phyloP scores from a whole-genome alignment of 2,797 vertebrate species.

The Neomorphus geoffroyi region DNA sequence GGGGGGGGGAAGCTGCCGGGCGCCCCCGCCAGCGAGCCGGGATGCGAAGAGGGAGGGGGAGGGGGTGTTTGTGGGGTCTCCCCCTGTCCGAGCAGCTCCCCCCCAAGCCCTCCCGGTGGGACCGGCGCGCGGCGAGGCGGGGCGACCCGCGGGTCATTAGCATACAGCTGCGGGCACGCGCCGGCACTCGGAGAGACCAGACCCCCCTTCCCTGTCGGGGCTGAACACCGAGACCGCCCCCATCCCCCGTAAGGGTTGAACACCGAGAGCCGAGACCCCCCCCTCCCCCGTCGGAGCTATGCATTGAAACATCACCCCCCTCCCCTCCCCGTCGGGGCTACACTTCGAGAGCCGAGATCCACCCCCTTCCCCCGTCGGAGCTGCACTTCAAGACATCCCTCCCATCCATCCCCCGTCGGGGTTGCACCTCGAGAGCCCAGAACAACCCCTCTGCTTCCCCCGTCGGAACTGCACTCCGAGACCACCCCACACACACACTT shows the following conservation, averaged over 20 bases:
- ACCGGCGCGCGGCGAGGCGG: background rate
- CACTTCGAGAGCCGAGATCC: background rate
- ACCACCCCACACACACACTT: no score
- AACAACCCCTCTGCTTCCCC: no score
- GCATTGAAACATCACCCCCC: no score
- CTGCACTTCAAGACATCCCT: background rate
- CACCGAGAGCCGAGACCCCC: no score
- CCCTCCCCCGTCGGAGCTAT: no score
- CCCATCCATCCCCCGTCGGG: background rate
- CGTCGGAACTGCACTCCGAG: no score
- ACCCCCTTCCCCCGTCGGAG: no score
- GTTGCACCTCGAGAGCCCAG: no score
- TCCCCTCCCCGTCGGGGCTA: background rate
- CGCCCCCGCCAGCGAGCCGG: background rate
- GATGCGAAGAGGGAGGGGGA: no score
- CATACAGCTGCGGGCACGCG: conserved; percentile 41
- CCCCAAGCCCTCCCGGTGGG: background rate
- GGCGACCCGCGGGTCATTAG: background rate
- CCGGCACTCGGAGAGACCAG: background rate
- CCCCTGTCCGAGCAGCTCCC: background rate
- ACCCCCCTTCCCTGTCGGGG: no score
- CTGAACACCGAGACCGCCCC: no score
- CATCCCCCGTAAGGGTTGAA: no score
- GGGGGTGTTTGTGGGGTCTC: background rate
- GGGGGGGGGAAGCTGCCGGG: background rate